These are phyloP conservation scores for Paradisaea rubra DNA, from an alignment of 2,113 vertebrate species.

Conservation along the genomic window DNA sequence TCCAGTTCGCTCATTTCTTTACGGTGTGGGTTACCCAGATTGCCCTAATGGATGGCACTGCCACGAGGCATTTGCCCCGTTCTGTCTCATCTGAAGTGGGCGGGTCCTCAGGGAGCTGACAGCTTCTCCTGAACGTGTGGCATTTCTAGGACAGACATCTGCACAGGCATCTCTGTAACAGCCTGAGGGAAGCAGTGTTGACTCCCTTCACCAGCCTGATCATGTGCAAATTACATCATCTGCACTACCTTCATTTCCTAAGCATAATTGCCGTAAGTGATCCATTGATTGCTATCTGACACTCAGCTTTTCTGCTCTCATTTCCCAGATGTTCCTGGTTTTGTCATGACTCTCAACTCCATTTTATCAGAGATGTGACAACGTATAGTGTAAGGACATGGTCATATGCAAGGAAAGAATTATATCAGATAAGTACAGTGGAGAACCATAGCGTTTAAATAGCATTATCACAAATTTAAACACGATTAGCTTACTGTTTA, in stretches of 20 bases:
- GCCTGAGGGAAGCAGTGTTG: neutral
- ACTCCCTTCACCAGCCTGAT: constrained; percentile 11
- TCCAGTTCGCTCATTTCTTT: neutral
- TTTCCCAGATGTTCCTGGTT: constrained; percentile 33
- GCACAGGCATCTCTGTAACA: neutral
- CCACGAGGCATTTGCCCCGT: neutral
- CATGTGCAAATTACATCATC: constrained; percentile 40
- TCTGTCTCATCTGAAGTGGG: neutral
- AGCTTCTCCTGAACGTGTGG: neutral
- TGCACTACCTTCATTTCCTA: neutral
- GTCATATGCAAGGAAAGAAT: neutral
- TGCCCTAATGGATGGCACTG: neutral
- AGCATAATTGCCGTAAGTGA: constrained; percentile 19
- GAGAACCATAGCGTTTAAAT: neutral
- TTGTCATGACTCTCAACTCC: neutral
- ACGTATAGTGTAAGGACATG: neutral
- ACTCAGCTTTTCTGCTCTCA: neutral
- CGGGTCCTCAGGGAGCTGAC: neutral
- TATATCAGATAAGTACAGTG: neutral
- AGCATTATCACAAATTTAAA: neutral
- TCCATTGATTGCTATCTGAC: constrained; percentile 38
- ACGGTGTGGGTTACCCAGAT: neutral
- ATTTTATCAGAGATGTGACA: neutral
- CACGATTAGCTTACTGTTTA: neutral
- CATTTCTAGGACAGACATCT: constrained; percentile 54